phyloP scores from a whole-genome alignment of 2,113 vertebrate species.

The Ancistrus triradiatus region DNA sequence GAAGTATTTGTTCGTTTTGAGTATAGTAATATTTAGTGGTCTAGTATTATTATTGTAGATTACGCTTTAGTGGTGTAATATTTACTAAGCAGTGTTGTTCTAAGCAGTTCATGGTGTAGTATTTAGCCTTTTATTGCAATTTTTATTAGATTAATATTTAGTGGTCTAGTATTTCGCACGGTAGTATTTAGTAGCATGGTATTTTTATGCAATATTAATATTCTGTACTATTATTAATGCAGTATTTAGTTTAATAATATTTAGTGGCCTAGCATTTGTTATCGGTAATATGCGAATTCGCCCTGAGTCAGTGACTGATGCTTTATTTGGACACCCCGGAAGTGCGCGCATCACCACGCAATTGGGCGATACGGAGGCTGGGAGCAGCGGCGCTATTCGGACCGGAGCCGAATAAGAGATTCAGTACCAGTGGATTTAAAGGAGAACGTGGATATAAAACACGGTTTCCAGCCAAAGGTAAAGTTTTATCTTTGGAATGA shows the following conservation, averaged over 20 bases:
- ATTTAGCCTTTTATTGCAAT: not conserved
- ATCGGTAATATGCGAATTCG: no score
- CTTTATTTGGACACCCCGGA: conserved; percentile 92
- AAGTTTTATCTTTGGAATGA: not conserved
- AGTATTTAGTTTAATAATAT: not conserved
- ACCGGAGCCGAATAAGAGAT: conserved; percentile 37
- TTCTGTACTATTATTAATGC: no score
- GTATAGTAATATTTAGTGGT: no score
- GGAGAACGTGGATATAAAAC: not conserved
- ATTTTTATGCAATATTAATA: no score
- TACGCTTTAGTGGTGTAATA: not conserved
- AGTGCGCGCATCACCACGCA: conserved; percentile 65
- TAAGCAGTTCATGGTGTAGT: not conserved
- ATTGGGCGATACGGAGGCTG: conserved; percentile 67
- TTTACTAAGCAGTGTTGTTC: not conserved
- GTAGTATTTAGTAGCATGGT: not conserved
- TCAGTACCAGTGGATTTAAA: conserved; percentile 6
- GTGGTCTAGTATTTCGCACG: not conserved
- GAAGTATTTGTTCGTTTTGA: not conserved
- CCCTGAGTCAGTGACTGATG: no score
- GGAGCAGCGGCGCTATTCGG: conserved; percentile 40
- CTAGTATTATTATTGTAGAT: no score
- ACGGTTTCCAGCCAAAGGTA: conserved; percentile 13
- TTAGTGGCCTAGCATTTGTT: no score
- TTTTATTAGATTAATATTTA: not conserved